Conservation (phyloP, 1,140 invertebrate genomes). For the Drosophila lacteicornis region DNA sequence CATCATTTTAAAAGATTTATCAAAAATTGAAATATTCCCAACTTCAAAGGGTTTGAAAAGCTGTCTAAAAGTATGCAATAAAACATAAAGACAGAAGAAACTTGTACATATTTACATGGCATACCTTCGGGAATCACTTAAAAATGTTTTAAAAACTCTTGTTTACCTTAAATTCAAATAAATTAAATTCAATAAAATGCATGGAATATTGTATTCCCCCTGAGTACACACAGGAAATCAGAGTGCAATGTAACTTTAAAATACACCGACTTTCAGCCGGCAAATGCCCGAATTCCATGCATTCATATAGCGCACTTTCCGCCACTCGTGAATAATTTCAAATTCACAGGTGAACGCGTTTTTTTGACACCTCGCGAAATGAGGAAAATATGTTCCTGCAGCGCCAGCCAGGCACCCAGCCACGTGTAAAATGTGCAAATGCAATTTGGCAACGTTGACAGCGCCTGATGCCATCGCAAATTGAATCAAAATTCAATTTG, state of each 20-base stretch:
- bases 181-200: too few species aligned
- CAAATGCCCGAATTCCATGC: conserved; percentile 1
- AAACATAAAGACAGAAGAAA: neutral
- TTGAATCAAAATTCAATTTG: conserved; percentile 56
- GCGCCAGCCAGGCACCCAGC: conserved; percentile 21
- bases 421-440: conserved; percentile 69
- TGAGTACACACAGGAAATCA: neutral
- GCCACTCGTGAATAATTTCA: conserved; percentile 34
- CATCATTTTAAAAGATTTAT: too few species aligned
- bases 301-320: conserved; percentile 8
- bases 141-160: neutral
- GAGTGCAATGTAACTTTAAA: neutral
- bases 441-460: conserved; percentile 62
- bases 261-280: conserved; percentile 2
- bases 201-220: neutral
- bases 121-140: neutral
- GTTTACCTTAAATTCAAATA: neutral
- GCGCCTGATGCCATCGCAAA: conserved; percentile 36
- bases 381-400: conserved; percentile 39
- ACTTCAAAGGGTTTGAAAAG: neutral
- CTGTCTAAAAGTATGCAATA: neutral
- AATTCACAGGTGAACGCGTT: conserved; percentile 39
- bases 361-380: conserved; percentile 46
- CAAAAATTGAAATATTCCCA: too few species aligned
- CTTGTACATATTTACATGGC: neutral